Evolutionary conservation across 2,113 vertebrate species (phyloP).

Genomic region (Marcusenius ussheri): DNA sequence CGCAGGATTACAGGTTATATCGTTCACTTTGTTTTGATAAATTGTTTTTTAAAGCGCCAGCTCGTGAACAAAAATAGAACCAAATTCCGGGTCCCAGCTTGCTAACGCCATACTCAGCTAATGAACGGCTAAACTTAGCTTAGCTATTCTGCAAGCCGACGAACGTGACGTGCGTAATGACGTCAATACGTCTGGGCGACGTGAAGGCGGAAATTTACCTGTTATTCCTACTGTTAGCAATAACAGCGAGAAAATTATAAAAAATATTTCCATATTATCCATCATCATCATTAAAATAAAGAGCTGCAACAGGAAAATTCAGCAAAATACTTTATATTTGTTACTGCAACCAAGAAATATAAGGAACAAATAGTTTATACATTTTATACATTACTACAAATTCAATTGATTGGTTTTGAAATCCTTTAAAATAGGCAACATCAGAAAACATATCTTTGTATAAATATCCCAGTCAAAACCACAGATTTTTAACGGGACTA

Average conservation of each 20-base stretch:
- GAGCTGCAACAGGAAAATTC: neutral
- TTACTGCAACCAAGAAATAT: constrained; percentile 6
- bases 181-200: neutral
- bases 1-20: neutral
- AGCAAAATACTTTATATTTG: neutral
- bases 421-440: neutral
- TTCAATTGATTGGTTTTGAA: neutral
- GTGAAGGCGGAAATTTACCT: neutral
- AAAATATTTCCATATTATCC: neutral
- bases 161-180: neutral
- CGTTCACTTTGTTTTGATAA: neutral
- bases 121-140: neutral
- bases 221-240: neutral
- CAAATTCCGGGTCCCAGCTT: neutral
- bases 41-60: neutral
- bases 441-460: neutral
- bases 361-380: neutral
- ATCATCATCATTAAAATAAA: neutral
- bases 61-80: neutral
- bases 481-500: neutral
- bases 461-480: neutral
- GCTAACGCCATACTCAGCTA: no score
- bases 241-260: neutral
- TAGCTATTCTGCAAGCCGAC: neutral
- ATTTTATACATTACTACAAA: neutral